Evolutionary conservation across 2,888 invertebrate genomes (phyloP).

Genomic region (Beris chalybata): DNA sequence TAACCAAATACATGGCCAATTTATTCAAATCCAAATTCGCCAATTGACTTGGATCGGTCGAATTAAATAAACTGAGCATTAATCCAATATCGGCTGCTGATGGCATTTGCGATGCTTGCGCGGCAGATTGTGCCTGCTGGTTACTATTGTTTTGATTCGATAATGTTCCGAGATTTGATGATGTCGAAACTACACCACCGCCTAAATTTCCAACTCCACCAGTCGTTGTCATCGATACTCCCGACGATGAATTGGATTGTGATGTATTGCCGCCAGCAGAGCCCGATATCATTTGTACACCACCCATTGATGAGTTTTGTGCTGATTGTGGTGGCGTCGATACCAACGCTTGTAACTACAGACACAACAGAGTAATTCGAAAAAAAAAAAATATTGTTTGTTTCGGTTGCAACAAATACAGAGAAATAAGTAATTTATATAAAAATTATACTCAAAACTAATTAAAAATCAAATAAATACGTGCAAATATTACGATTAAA

Average conservation of each 20-base stretch:
- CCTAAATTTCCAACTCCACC: constrained; percentile 22
- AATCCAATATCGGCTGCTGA: constrained; percentile 56
- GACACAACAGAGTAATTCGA: constrained; percentile 37
- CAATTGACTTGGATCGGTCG: constrained; percentile 61
- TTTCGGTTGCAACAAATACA: constrained; percentile 11
- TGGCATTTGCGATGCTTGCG: constrained; percentile 49
- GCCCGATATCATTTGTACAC: constrained; percentile 50
- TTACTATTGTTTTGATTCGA: constrained; percentile 21
- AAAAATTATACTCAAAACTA: too few relatives aligned
- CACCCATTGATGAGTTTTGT: constrained; percentile 47
- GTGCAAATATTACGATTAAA: too few relatives aligned
- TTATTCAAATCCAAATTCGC: constrained; percentile 76
- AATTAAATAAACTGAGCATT: constrained; percentile 56
- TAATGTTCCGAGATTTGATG: constrained; percentile 23
- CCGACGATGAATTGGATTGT: constrained; percentile 40
- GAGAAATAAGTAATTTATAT: background rate
- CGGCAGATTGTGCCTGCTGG: constrained; percentile 42
- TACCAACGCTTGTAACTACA: constrained; percentile 56
- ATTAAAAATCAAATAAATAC: too few relatives aligned
- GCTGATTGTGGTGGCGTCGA: constrained; percentile 47
- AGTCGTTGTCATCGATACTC: constrained; percentile 45
- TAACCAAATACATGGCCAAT: constrained; percentile 73
- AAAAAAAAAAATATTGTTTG: constrained; percentile 38
- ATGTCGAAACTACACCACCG: constrained; percentile 39
- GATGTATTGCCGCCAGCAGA: constrained; percentile 23